These are phyloP conservation scores for Melanotus villosus DNA, from an alignment of 2,888 invertebrate genomes.

Conservation along the genomic window DNA sequence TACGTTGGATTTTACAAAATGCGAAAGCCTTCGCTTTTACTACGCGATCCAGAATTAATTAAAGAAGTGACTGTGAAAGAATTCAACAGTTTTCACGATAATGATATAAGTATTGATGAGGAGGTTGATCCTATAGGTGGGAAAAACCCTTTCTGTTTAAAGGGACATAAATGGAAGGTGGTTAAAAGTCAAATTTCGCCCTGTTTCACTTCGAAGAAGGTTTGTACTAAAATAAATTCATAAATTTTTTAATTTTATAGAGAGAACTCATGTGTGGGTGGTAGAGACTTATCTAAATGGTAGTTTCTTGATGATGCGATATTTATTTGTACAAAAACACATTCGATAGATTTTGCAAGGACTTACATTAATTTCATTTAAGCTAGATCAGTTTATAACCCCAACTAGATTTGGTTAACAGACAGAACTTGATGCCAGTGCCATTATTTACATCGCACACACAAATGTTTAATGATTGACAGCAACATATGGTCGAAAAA, in stretches of 20 bases:
- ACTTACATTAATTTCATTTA: too few species aligned
- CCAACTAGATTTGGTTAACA: too few species aligned
- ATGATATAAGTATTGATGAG: constrained; percentile 63
- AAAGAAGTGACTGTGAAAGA: constrained; percentile 61
- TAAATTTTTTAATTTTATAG: not conserved
- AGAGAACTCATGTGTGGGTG: not conserved
- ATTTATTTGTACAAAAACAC: too few species aligned
- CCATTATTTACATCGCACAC: too few species aligned
- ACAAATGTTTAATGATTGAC: too few species aligned
- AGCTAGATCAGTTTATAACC: too few species aligned
- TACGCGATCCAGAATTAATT: constrained; percentile 64
- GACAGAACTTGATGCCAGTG: too few species aligned
- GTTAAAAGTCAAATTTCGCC: constrained; percentile 69
- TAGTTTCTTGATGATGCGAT: not conserved
- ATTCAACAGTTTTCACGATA: constrained; percentile 64
- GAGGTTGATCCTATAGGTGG: constrained; percentile 68
- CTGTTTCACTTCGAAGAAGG: constrained; percentile 69
- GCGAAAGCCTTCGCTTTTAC: constrained; percentile 58
- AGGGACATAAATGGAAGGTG: constrained; percentile 70
- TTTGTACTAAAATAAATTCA: constrained; percentile 51
- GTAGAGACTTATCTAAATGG: not conserved
- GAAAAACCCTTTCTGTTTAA: constrained; percentile 68
- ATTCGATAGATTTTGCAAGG: too few species aligned
- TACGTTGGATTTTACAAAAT: constrained; percentile 64
- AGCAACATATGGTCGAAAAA: too few species aligned